Base-by-base conservation (phyloP, 2,113 vertebrate genomes). In the Motacilla tschutschensis region DNA sequence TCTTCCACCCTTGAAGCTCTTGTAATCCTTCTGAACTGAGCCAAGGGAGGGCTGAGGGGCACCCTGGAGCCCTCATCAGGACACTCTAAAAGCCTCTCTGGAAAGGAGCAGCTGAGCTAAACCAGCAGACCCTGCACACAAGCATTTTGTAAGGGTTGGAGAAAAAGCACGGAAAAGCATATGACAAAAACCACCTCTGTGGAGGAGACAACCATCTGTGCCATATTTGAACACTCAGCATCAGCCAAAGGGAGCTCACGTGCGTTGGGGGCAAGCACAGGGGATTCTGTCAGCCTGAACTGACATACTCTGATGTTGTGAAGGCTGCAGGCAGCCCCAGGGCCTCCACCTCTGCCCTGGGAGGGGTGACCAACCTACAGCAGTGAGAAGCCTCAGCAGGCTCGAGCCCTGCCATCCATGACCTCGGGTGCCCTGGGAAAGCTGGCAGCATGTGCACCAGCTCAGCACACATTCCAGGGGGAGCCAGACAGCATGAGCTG, bases 171-270 rank as follows among this genome's bases (percentile, higher is more conserved):
- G 5, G 18, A 74, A 17, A 8, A 70, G n/a, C 9, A 17, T 1
- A 0, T 7, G 29, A 66, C 41, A 50, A 14, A 62, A 75, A n/a
- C 5, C 20, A 46, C 48, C 33, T 85, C 8, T 51, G 44, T 2
- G 5, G 58, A 79, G 40, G 38, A 46, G 35, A 12, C 26, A 44
- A 33, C 59, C 13, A 21, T 3, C 22, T 3, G 21, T 65, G 19
- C 22, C 48, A 3, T 7, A 36, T 31, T 4, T 48, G 22, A 73
- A 44, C 26, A 13, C 51, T 36, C 74, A 28, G 43, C 8, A 28
- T 14, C 50, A 44, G 41, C 13, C 40, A 70, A 41, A 36, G 38
- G 53, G 29, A 0, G 1, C 28, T 80, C 33, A 40, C 0, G 0
- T 0, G 0, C 31, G 15, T 35, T 77, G 51, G 25, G 25, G 18